Evolutionary conservation across 1,140 invertebrate genomes (phyloP).

Genomic region (Drosophila sp.): DNA sequence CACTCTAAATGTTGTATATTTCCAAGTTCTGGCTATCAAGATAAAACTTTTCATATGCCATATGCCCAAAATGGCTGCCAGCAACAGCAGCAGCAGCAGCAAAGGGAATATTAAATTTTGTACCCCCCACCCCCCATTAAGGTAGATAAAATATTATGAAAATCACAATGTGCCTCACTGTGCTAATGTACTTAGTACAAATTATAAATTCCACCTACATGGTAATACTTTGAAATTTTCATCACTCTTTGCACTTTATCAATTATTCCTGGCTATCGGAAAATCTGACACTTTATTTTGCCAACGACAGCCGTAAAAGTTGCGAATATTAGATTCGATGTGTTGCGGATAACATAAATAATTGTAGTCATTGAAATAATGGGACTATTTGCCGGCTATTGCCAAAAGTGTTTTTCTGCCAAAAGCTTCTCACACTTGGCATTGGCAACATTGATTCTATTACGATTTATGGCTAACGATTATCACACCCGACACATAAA

Average conservation of each 20-base stretch:
- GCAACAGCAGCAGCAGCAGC: background rate
- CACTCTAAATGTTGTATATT: conserved; percentile 18
- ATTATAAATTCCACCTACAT: conserved; percentile 4
- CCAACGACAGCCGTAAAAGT: background rate
- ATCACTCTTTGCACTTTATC: background rate
- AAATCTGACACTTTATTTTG: background rate
- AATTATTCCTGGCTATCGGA: background rate
- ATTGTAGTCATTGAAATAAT: too few relatives aligned
- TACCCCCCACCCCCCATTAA: background rate
- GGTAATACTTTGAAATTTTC: background rate
- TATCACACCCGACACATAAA: too few relatives aligned
- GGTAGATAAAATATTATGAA: conserved; percentile 19
- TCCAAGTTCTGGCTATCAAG: conserved; percentile 55
- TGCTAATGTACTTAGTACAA: conserved; percentile 13
- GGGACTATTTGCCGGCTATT: too few relatives aligned
- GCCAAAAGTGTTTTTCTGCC: too few relatives aligned
- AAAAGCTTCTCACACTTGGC: too few relatives aligned
- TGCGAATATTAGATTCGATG: too few relatives aligned
- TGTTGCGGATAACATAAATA: too few relatives aligned
- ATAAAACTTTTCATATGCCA: conserved; percentile 44
- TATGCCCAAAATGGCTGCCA: conserved; percentile 35
- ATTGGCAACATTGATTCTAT: too few relatives aligned
- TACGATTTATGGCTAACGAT: too few relatives aligned
- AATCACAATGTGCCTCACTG: background rate
- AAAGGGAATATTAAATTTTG: conserved; percentile 53